Evolutionary conservation across 1,140 invertebrate species (phyloP).

Genomic region (Panulirus ornatus): DNA sequence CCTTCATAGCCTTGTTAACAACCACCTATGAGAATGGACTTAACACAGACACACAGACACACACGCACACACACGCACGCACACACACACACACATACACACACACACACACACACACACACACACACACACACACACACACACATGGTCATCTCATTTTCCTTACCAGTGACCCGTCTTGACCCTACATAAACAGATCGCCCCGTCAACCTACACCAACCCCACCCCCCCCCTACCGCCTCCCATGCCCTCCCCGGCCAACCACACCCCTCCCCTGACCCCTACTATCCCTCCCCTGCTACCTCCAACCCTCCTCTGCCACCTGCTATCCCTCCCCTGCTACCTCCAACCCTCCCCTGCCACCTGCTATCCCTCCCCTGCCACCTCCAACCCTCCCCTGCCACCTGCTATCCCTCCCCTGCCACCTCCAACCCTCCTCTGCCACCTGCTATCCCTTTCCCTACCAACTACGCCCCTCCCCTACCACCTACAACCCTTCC

Average conservation of each 20-base stretch:
- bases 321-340: background rate
- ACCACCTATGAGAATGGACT: background rate
- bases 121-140: background rate
- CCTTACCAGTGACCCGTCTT: too few relatives aligned
- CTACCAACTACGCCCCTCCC: background rate
- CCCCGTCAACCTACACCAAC: background rate
- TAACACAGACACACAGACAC: background rate
- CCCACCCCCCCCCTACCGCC: background rate
- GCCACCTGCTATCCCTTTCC: background rate
- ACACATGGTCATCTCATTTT: too few relatives aligned
- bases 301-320: background rate
- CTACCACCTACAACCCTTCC: background rate
- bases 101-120: conserved; percentile 7
- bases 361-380: background rate
- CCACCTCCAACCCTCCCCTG: background rate
- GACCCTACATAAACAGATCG: too few relatives aligned
- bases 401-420: too few relatives aligned
- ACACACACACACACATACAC: conserved; percentile 3
- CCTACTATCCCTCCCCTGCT: background rate
- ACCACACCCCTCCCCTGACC: background rate
- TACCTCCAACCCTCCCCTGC: background rate
- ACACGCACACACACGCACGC: background rate
- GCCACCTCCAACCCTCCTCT: too few relatives aligned
- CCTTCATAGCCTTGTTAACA: too few relatives aligned
- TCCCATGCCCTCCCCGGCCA: background rate